Evolutionary conservation across 2,888 invertebrate genomes (phyloP).

Genomic region (Trisateles emortualis): DNA sequence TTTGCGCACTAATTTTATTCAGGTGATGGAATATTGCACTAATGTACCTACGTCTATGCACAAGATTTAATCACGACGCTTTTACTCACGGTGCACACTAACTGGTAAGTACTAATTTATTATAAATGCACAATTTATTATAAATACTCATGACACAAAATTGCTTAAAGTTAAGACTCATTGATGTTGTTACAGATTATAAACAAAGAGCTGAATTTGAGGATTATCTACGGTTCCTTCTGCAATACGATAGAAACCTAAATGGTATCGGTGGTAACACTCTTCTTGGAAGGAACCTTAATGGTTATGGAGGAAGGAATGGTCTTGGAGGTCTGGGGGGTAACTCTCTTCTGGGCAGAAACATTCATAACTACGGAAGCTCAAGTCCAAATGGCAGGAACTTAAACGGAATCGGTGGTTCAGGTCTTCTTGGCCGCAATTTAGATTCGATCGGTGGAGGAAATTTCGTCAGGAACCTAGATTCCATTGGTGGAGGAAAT

Average conservation of each 20-base stretch:
- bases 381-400: slow-evolving; percentile 45
- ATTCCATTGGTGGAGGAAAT: slow-evolving; percentile 75
- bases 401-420: slow-evolving; percentile 50
- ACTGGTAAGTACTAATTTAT: slow-evolving; percentile 59
- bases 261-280: slow-evolving; percentile 47
- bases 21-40: slow-evolving; percentile 55
- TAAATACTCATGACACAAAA: not conserved
- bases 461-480: slow-evolving; percentile 76
- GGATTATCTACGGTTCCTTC: slow-evolving; percentile 68
- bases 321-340: slow-evolving; percentile 41
- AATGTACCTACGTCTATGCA: slow-evolving; percentile 55
- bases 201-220: slow-evolving; percentile 70
- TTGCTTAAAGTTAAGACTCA: slow-evolving; percentile 20
- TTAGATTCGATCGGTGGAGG: slow-evolving; percentile 68
- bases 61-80: slow-evolving; percentile 51
- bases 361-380: slow-evolving; percentile 51
- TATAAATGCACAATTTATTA: slow-evolving; percentile 43
- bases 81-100: slow-evolving; percentile 51
- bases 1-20: slow-evolving; percentile 43
- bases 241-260: slow-evolving; percentile 58
- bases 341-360: slow-evolving; percentile 54
- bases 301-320: slow-evolving; percentile 15
- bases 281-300: slow-evolving; percentile 33
- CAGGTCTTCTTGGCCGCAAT: slow-evolving; percentile 54
- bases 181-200: slow-evolving; percentile 70